These are phyloP conservation scores for Cherax quadricarinatus DNA, from an alignment of 1,140 invertebrate species.

Conservation along the genomic window DNA sequence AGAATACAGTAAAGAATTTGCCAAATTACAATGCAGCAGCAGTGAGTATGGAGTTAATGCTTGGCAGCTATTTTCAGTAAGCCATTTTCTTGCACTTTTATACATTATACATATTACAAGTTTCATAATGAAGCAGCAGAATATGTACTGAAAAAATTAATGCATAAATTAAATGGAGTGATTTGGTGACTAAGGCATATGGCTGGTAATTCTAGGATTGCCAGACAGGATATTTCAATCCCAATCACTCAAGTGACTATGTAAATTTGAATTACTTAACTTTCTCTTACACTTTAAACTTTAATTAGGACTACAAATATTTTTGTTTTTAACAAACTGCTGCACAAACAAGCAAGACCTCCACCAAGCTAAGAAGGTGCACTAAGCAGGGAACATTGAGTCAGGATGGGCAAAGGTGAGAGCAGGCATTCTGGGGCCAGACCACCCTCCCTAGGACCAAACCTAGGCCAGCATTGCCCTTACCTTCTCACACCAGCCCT, in stretches of 20 bases:
- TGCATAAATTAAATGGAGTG: too few species aligned
- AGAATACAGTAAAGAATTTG: neutral
- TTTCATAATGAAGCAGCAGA: too few species aligned
- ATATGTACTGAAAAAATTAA: too few species aligned
- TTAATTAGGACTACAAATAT: too few species aligned
- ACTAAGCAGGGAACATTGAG: constrained; percentile 21
- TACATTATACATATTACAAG: too few species aligned
- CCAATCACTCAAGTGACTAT: too few species aligned
- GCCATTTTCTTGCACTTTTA: neutral
- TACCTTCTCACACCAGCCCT: constrained; percentile 73
- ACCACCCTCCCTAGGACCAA: constrained; percentile 36
- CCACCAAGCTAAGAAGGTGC: constrained; percentile 19
- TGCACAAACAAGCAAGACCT: neutral
- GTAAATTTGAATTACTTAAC: too few species aligned
- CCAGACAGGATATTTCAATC: too few species aligned
- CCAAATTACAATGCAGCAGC: neutral
- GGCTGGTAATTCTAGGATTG: too few species aligned
- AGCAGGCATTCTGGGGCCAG: constrained; percentile 38
- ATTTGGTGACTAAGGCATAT: too few species aligned
- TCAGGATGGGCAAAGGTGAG: constrained; percentile 23
- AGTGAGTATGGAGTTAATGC: constrained; percentile 36
- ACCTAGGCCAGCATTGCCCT: constrained; percentile 47
- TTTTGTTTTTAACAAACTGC: too few species aligned
- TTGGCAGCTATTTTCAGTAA: constrained; percentile 10
- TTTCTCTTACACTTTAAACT: too few species aligned